phyloP scores from a whole-genome alignment of 2,797 vertebrate genomes.

The Eulemur coronatus region DNA sequence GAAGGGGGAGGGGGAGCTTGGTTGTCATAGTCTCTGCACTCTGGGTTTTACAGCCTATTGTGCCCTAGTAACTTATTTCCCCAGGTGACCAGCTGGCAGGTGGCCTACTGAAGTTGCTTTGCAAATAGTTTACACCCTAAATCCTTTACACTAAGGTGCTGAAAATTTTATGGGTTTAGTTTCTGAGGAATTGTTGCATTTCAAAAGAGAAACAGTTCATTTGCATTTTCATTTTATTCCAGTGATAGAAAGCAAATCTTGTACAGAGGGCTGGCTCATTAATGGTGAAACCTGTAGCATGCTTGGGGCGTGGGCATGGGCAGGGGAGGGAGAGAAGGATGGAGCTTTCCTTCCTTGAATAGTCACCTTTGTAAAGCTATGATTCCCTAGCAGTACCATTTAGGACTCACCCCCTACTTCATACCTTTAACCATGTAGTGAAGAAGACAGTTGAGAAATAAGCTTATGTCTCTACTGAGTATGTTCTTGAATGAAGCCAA shows the following conservation, averaged over 20 bases:
- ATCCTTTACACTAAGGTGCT: neutral
- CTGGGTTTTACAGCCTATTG: neutral
- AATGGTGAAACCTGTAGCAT: neutral
- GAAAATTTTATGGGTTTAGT: neutral
- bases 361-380: neutral
- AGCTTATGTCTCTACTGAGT: neutral
- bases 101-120: neutral
- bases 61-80: neutral
- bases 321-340: neutral
- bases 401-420: neutral
- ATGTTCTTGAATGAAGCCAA: neutral
- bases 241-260: neutral
- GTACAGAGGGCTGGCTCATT: neutral
- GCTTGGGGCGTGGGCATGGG: neutral
- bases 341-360: neutral
- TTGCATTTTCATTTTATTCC: slow-evolving; percentile 39
- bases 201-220: neutral
- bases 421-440: neutral
- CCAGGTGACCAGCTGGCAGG: neutral
- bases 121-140: neutral
- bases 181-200: slow-evolving; percentile 2
- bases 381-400: neutral
- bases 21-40: neutral
- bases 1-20: neutral
- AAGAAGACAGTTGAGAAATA: slow-evolving; percentile 8